These are phyloP conservation scores for Dermochelys coriacea DNA, from an alignment of 2,797 vertebrate species.

Conservation along the genomic window DNA sequence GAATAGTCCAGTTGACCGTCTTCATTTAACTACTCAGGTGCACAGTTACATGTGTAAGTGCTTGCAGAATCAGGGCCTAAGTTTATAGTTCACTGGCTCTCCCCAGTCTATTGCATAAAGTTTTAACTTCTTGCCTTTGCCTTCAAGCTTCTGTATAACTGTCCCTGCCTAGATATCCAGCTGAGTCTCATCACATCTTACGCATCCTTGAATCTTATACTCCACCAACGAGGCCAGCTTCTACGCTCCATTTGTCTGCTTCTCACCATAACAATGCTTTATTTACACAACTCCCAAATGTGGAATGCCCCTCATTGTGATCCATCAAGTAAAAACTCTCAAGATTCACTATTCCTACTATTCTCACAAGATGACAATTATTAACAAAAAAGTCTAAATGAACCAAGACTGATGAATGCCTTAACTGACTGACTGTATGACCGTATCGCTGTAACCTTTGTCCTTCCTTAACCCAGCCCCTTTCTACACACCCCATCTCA, in stretches of 20 bases:
- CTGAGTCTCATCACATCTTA: background rate
- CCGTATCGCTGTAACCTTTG: background rate
- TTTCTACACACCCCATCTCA: background rate
- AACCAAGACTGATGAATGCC: background rate
- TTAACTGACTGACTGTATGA: background rate
- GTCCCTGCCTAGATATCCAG: background rate
- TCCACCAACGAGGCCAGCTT: background rate
- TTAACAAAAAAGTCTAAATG: background rate
- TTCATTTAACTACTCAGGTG: background rate
- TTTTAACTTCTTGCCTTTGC: background rate
- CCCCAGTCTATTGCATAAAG: background rate
- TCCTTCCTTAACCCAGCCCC: background rate
- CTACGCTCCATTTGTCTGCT: background rate
- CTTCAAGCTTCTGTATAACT: background rate
- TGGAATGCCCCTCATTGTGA: background rate
- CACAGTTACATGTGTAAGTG: rapidly evolving
- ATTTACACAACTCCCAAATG: background rate
- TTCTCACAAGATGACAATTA: background rate
- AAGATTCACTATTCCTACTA: background rate
- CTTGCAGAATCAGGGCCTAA: background rate
- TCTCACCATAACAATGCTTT: background rate
- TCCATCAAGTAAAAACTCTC: background rate
- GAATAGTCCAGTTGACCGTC: background rate
- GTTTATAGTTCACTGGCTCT: background rate
- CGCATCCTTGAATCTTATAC: background rate